Conservation (phyloP, 2,797 vertebrate species). For the Betta splendens region DNA sequence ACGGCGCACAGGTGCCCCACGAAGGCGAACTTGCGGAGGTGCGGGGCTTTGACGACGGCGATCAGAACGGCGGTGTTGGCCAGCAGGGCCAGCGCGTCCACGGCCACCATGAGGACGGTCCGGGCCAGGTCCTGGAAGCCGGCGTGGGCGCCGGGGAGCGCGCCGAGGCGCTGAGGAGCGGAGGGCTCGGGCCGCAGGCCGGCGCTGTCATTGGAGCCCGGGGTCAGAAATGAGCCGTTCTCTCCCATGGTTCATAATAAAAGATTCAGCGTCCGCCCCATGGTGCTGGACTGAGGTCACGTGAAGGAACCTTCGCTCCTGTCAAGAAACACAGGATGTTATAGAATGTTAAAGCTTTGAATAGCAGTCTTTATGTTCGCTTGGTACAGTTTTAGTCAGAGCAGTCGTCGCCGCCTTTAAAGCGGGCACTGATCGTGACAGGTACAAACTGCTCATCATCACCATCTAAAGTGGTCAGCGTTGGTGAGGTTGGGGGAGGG, state of each 20-base stretch:
- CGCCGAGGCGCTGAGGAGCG: conserved; percentile 69
- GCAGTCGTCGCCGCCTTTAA: no score
- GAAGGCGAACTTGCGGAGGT: conserved; percentile 89
- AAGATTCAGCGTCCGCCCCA: conserved; percentile 44
- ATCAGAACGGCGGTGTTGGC: conserved; percentile 87
- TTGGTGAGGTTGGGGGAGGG: conserved; percentile 21
- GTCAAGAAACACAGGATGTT: conserved; percentile 25
- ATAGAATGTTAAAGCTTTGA: no score
- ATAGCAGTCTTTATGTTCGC: no score
- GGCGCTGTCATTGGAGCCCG: conserved; percentile 66
- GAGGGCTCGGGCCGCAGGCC: conserved; percentile 56
- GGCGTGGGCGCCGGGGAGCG: conserved; percentile 63
- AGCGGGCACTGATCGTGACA: no score
- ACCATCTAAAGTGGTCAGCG: no score
- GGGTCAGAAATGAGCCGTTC: conserved; percentile 40
- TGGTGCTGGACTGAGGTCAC: conserved; percentile 29
- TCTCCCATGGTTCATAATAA: conserved; percentile 75
- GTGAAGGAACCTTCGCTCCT: conserved; percentile 46
- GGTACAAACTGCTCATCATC: no score
- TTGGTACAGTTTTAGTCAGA: no score
- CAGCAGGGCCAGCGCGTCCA: conserved; percentile 86
- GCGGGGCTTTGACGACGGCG: conserved; percentile 87
- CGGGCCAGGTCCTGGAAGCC: conserved; percentile 80
- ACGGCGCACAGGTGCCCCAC: conserved; percentile 92
- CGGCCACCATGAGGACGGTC: conserved; percentile 86